phyloP scores from a whole-genome alignment of 2,797 vertebrate genomes.

The Sorex maritimensis region DNA sequence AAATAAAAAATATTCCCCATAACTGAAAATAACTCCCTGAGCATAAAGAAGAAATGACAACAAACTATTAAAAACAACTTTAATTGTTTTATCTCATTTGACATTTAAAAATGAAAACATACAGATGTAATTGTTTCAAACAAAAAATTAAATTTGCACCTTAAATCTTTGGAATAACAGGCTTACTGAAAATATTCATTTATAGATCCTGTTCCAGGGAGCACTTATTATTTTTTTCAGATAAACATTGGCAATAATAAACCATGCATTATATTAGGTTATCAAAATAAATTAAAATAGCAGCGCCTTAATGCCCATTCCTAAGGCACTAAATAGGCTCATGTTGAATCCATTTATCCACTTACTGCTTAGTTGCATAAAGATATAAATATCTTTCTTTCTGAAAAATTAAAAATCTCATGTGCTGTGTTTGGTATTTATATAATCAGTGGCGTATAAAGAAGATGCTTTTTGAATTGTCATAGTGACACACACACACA shows the following conservation, averaged over 20 bases:
- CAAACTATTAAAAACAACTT: background rate
- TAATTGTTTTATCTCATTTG: constrained; percentile 38
- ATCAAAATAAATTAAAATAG: constrained; percentile 22
- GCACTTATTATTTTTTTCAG: constrained; percentile 68
- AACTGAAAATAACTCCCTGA: constrained; percentile 41
- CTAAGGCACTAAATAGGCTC: background rate
- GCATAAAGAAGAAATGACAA: background rate
- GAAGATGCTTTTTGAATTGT: background rate
- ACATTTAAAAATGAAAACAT: constrained; percentile 55
- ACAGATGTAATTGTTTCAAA: constrained; percentile 19
- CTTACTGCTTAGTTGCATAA: background rate
- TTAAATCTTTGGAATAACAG: constrained; percentile 66
- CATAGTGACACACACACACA: background rate
- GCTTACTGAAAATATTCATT: constrained; percentile 78
- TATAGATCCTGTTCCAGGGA: constrained; percentile 51
- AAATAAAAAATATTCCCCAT: background rate
- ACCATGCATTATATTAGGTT: constrained; percentile 10
- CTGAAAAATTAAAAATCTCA: constrained; percentile 38
- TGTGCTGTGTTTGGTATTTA: background rate
- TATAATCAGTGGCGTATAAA: constrained; percentile 10
- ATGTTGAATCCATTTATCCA: background rate
- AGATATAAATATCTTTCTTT: constrained; percentile 38
- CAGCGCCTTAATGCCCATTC: background rate
- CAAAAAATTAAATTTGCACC: constrained; percentile 58
- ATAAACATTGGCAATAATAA: constrained; percentile 14